phyloP scores from a whole-genome alignment of 2,888 invertebrate species.

The Camptogramma bilineatum region DNA sequence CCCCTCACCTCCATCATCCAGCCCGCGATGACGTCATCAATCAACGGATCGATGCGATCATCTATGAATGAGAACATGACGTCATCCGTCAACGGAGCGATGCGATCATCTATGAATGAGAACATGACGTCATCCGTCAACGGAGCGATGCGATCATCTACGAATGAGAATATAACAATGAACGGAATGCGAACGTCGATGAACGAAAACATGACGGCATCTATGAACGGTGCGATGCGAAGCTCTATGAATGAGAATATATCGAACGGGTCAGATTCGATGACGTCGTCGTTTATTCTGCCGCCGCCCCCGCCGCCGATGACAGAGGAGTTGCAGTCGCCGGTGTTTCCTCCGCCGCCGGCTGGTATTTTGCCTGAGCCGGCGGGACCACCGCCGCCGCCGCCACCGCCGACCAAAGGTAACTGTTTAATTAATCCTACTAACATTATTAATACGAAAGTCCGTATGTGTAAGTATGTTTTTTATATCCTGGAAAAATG shows the following conservation, averaged over 20 bases:
- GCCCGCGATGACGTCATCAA: constrained; percentile 56
- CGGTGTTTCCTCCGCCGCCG: constrained; percentile 74
- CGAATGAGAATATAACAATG: constrained; percentile 48
- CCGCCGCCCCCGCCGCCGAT: constrained; percentile 68
- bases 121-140: constrained; percentile 44
- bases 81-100: constrained; percentile 47
- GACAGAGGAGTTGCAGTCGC: constrained; percentile 51
- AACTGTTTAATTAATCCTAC: not conserved
- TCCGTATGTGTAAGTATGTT: no score
- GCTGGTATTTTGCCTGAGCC: constrained; percentile 89
- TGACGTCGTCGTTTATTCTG: constrained; percentile 63
- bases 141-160: constrained; percentile 37
- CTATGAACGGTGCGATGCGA: constrained; percentile 47
- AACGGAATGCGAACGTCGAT: constrained; percentile 54
- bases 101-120: constrained; percentile 35
- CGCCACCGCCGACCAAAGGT: constrained; percentile 74
- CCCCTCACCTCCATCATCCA: constrained; percentile 59
- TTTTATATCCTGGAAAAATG: no score
- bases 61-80: constrained; percentile 50
- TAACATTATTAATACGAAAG: no score
- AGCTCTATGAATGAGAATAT: constrained; percentile 45
- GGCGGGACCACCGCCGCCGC: constrained; percentile 90
- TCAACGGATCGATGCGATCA: constrained; percentile 38
- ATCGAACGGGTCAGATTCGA: constrained; percentile 53
- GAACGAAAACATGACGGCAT: constrained; percentile 24